A percentile compares a stretch with the other conserved stretches of the same genome.
Evolutionary conservation across 2,888 invertebrate species (phyloP).

Genomic region (Eupithecia centaureata): DNA sequence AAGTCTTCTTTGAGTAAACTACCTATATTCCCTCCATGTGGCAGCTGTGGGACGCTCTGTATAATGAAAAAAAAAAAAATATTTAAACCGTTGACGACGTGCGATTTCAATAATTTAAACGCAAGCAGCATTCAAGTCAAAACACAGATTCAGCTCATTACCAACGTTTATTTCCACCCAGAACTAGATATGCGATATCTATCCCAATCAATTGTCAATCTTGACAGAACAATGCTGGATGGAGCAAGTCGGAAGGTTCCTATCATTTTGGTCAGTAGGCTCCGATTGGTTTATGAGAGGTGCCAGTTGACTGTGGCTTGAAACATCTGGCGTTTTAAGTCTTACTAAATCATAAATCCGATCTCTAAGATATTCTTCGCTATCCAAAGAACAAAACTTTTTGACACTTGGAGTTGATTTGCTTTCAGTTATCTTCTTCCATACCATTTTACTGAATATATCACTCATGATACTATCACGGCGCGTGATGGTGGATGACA

Average conservation of each 20-base stretch:
- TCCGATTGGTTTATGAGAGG: neutral
- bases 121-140: no score
- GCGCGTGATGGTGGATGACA: conserved; percentile 22
- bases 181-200: neutral
- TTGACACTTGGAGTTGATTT: conserved; percentile 38
- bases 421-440: conserved; percentile 35
- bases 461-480: conserved; percentile 33
- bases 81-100: no score
- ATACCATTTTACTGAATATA: conserved; percentile 32
- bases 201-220: no score
- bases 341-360: conserved; percentile 22
- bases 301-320: neutral
- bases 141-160: neutral
- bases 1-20: no score
- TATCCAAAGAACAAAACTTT: conserved; percentile 19
- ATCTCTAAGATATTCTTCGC: conserved; percentile 28
- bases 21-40: no score
- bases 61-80: no score
- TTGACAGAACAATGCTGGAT: neutral
- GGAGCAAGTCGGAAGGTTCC: neutral
- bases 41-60: no score
- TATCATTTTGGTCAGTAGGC: neutral
- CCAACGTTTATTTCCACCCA: neutral
- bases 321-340: neutral
- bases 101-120: no score